Evolutionary conservation across 2,888 invertebrate species (phyloP), one percentile per base, ranked within the genome.

Genomic region (Drosophila kanekoi): DNA sequence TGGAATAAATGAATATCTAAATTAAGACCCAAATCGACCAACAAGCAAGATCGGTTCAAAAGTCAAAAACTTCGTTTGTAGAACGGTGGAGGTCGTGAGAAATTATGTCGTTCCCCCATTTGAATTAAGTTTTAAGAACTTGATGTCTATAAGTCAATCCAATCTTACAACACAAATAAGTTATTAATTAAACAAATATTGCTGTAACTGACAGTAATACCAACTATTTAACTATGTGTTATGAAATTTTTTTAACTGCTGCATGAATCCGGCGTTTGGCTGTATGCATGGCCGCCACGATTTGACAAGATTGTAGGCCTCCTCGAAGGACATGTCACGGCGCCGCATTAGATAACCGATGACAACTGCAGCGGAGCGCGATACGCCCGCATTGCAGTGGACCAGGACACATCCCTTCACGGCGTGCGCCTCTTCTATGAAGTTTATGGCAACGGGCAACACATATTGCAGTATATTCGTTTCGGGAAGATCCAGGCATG

Each of bases 331-430:
- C 92, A 95, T 93, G 6, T 90, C 90, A 32, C 93, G 90, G 57
- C 93, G 92, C 32, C 93, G 92, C 93, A 98, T 98, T 56, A 98
- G 93, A 92, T 96, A 98, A 8, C 95, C 96, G 56, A 98, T 96
- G 0, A 96, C 94, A 20, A 98, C 93, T 66, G 96, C 94, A 0
- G 97, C 94, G 3, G 98, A 96, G 10, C 98, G 93, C 0, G 98
- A 98, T 0, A 98, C 95, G 0, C 98, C 98, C 0, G 98, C 98
- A 92, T 98, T 98, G 90, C 98, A 98, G 92, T 98, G 98, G 2
- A 98, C 95, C 72, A 97, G 93, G 53, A 97, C 93, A 89, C 94
- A 94, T 1, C 92, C 92, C 28, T 90, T 90, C 3, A 79, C 81
- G n/a, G 58, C 49, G 13, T 90, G 90, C 18, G 93, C 94, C 11